Percentiles rank a stretch among this genome's conserved stretches.
phyloP scores from a whole-genome alignment of 2,113 vertebrate genomes.

The Electrona antarctica region DNA sequence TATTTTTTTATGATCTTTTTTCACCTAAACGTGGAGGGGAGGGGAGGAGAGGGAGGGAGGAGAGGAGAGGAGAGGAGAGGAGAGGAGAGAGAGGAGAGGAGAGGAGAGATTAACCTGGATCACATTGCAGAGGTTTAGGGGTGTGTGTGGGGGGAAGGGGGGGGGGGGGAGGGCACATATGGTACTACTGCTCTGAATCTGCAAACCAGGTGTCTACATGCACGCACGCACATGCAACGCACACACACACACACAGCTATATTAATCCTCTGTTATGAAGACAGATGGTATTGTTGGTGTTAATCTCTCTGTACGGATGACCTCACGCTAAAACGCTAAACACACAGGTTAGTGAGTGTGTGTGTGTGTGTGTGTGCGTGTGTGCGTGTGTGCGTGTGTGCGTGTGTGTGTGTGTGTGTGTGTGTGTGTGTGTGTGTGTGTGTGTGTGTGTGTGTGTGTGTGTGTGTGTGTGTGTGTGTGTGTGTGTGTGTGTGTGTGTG shows the following conservation, averaged over 20 bases:
- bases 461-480: no score
- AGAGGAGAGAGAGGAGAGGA: not conserved
- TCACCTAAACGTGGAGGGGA: no score
- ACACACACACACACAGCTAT: constrained; percentile 46
- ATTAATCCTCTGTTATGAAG: constrained; percentile 52
- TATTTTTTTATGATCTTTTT: no score
- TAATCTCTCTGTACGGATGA: constrained; percentile 59
- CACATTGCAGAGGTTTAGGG: not conserved
- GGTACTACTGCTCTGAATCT: constrained; percentile 60
- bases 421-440: no score
- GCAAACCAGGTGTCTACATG: constrained; percentile 46
- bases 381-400: no score
- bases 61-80: no score
- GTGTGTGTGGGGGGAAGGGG: constrained; percentile 1
- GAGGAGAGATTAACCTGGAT: not conserved
- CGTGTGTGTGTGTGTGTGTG: no score
- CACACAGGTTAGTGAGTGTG: constrained; percentile 4
- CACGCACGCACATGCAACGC: constrained; percentile 9
- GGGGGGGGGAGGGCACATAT: constrained; percentile 60
- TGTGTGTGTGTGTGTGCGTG: no score
- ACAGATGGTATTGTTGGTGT: constrained; percentile 63
- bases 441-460: no score
- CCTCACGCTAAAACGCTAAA: constrained; percentile 56
- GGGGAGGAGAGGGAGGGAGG: no score
- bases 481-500: no score